phyloP scores from a whole-genome alignment of 2,888 invertebrate species.

The Pterostichus niger region DNA sequence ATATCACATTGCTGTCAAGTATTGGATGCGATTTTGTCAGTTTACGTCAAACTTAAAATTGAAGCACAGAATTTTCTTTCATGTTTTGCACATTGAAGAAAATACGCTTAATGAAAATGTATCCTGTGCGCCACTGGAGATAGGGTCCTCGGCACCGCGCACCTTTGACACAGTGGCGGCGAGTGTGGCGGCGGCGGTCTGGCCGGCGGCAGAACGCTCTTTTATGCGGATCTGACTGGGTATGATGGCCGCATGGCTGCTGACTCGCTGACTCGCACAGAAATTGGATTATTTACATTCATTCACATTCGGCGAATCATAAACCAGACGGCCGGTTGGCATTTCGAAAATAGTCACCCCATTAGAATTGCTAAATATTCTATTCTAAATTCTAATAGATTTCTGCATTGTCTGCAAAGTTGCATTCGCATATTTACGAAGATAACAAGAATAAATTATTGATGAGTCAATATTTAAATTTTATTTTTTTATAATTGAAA shows the following conservation, averaged over 20 bases:
- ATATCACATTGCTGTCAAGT: no score
- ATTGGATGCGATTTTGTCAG: no score
- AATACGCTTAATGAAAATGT: neutral
- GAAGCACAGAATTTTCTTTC: no score
- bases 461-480: constrained; percentile 17
- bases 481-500: neutral
- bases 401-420: constrained; percentile 20
- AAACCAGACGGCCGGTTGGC: constrained; percentile 13
- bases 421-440: constrained; percentile 25
- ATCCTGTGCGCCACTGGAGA: neutral
- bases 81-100: no score
- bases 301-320: constrained; percentile 47
- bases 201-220: constrained; percentile 12
- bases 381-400: constrained; percentile 4
- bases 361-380: constrained; percentile 46
- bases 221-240: constrained; percentile 34
- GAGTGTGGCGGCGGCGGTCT: neutral
- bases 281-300: constrained; percentile 54
- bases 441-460: constrained; percentile 30
- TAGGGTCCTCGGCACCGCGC: constrained; percentile 19
- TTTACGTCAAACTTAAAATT: no score
- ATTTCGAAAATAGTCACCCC: neutral
- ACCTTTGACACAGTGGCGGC: constrained; percentile 43
- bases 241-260: constrained; percentile 36
- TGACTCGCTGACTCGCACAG: constrained; percentile 40